phyloP scores from a whole-genome alignment of 2,888 invertebrate species.

The Pristionchus arcanus region DNA sequence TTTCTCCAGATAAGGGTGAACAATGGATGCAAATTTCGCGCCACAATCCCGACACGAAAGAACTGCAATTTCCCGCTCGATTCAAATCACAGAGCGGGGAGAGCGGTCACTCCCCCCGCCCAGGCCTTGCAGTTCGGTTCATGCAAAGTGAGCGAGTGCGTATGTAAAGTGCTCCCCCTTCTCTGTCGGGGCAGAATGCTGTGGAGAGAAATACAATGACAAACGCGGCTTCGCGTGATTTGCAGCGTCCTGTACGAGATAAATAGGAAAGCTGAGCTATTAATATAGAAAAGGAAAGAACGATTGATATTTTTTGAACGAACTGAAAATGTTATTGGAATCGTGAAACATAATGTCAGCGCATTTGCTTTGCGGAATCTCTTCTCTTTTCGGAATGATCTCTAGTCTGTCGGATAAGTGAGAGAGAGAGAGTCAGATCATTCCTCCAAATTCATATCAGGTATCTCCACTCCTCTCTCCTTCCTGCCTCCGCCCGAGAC shows the following conservation, averaged over 20 bases:
- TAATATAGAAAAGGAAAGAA: background rate
- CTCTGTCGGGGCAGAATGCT: too few species aligned
- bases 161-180: too few species aligned
- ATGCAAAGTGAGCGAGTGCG: too few species aligned
- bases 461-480: conserved; percentile 31
- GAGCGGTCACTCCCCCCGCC: too few species aligned
- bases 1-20: too few species aligned
- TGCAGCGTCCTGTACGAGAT: background rate
- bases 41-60: too few species aligned
- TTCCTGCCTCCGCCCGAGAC: conserved; percentile 31
- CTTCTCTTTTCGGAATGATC: too few species aligned
- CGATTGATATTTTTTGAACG: background rate
- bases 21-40: too few species aligned
- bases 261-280: background rate
- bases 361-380: background rate
- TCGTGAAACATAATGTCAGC: background rate
- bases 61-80: too few species aligned
- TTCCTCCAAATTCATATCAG: background rate
- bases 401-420: too few species aligned
- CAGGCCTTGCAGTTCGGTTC: too few species aligned
- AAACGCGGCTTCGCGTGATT: background rate
- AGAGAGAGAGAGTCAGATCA: background rate
- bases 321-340: background rate
- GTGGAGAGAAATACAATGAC: background rate
- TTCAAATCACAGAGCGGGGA: too few species aligned